A percentile compares a stretch with the other conserved stretches of the same genome.
These are phyloP conservation scores for Eupithecia subfuscata DNA, from an alignment of 2,888 invertebrate species.

Conservation along the genomic window DNA sequence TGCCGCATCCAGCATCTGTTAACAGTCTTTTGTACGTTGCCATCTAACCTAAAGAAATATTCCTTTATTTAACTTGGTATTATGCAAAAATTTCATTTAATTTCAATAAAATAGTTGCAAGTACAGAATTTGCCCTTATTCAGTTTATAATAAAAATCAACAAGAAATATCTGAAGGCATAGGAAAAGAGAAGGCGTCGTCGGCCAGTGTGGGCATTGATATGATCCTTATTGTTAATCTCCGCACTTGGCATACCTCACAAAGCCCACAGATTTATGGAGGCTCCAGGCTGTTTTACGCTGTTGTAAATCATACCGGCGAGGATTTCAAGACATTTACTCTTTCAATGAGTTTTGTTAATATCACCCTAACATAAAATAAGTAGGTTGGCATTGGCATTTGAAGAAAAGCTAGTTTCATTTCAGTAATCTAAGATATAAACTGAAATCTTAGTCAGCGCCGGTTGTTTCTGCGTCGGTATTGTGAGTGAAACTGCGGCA, in stretches of 20 bases:
- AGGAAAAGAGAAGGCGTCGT: slow-evolving; percentile 44
- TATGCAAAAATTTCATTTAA: neutral
- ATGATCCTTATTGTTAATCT: slow-evolving; percentile 50
- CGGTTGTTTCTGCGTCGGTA: neutral
- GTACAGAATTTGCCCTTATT: neutral
- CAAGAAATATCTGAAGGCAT: slow-evolving; percentile 25
- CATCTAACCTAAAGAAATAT: neutral
- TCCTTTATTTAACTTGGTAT: neutral
- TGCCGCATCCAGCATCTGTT: neutral
- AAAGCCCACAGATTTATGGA: slow-evolving; percentile 48
- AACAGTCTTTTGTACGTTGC: neutral
- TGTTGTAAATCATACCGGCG: slow-evolving; percentile 55
- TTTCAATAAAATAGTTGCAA: slow-evolving; percentile 2
- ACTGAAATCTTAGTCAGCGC: neutral
- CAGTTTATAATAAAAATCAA: slow-evolving; percentile 2
- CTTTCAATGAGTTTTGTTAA: slow-evolving; percentile 23
- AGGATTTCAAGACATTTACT: slow-evolving; percentile 33
- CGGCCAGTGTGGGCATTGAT: slow-evolving; percentile 43
- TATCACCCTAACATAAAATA: slow-evolving; percentile 13
- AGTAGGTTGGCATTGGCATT: neutral
- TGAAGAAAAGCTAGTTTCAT: neutral
- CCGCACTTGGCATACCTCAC: slow-evolving; percentile 45
- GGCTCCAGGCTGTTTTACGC: slow-evolving; percentile 49
- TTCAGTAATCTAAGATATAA: neutral
- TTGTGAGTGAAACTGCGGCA: neutral